A percentile compares a stretch with the other conserved stretches of the same genome.
These are phyloP conservation scores for Leptinotarsa rubiginosa DNA, from an alignment of 2,888 invertebrate genomes.

Conservation along the genomic window DNA sequence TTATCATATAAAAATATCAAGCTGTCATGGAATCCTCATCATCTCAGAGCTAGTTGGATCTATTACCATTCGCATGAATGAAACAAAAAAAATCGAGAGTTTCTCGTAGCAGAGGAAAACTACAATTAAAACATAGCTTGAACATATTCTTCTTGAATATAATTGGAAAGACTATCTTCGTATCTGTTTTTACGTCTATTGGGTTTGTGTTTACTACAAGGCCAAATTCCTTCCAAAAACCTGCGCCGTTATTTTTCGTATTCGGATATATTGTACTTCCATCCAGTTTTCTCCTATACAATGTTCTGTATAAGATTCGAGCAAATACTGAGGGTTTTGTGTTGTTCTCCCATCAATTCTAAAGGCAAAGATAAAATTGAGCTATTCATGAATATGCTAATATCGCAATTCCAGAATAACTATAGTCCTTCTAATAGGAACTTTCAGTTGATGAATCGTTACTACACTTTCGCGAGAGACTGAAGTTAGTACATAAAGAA, in stretches of 20 bases:
- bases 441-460: constrained; percentile 16
- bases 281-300: constrained; percentile 9
- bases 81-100: too few species aligned
- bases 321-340: not conserved
- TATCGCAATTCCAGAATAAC: constrained; percentile 10
- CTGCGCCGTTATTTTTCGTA: constrained; percentile 28
- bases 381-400: constrained; percentile 17
- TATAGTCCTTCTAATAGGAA: constrained; percentile 11
- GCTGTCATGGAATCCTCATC: too few species aligned
- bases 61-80: too few species aligned
- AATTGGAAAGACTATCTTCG: too few species aligned
- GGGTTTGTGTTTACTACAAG: constrained; percentile 15
- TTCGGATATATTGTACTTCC: constrained; percentile 20
- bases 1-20: too few species aligned
- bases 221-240: constrained; percentile 25
- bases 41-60: too few species aligned
- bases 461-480: constrained; percentile 10
- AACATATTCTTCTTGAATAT: too few species aligned
- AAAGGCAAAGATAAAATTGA: constrained; percentile 25
- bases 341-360: too few species aligned
- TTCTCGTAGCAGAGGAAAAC: too few species aligned
- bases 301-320: constrained; percentile 21
- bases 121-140: too few species aligned
- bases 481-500: too few species aligned
- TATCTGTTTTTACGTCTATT: too few species aligned